phyloP scores from a whole-genome alignment of 1,140 invertebrate species.

The Samia ricini region DNA sequence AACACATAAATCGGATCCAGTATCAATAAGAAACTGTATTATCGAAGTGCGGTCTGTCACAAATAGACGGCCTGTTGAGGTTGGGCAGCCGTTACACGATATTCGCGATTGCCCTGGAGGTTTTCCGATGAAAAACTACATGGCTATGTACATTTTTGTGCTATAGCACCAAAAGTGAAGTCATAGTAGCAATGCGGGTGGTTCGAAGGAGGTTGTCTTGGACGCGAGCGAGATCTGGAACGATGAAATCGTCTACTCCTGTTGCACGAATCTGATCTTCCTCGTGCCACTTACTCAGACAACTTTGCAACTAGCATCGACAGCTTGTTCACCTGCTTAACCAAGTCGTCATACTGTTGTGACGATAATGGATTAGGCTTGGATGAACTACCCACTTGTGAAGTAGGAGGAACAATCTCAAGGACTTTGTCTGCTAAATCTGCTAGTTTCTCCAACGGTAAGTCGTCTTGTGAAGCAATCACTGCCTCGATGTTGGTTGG shows the following conservation, averaged over 20 bases:
- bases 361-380: too few species aligned
- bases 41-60: not conserved
- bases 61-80: slow-evolving; percentile 2
- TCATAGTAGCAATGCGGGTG: slow-evolving; percentile 6
- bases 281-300: not conserved
- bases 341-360: not conserved
- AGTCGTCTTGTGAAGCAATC: not conserved
- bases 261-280: not conserved
- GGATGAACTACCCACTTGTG: not conserved
- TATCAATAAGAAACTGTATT: not conserved
- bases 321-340: not conserved
- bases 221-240: not conserved
- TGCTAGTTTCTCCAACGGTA: not conserved
- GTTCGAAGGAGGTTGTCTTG: not conserved
- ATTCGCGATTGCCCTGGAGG: not conserved
- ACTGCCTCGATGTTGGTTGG: not conserved
- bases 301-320: not conserved
- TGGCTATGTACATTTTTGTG: not conserved
- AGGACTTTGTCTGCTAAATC: not conserved
- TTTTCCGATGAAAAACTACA: not conserved
- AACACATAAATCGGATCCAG: not conserved
- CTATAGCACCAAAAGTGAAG: not conserved
- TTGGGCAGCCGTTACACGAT: not conserved
- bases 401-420: not conserved
- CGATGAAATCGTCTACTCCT: not conserved